These are phyloP conservation scores for Tyto alba DNA, from an alignment of 2,113 vertebrate species.

Conservation along the genomic window DNA sequence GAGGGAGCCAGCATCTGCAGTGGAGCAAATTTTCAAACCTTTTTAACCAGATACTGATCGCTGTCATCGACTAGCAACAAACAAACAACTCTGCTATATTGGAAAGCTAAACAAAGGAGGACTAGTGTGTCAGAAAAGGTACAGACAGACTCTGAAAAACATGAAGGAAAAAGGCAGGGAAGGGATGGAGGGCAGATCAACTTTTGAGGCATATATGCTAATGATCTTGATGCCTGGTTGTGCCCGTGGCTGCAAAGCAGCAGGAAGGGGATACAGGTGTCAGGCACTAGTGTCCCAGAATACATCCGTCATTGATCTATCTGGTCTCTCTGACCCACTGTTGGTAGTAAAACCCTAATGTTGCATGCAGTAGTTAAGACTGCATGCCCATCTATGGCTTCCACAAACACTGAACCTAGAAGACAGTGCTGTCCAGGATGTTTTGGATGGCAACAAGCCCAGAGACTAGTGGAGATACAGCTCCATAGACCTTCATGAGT, in stretches of 20 bases:
- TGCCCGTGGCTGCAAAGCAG: background rate
- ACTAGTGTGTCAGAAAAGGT: background rate
- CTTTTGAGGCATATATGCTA: background rate
- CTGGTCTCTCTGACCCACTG: background rate
- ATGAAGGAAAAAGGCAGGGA: background rate
- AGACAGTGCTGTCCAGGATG: background rate
- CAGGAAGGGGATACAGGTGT: background rate
- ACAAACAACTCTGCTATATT: fast-evolving
- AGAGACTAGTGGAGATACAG: background rate
- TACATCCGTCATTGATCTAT: too few relatives aligned
- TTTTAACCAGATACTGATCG: background rate
- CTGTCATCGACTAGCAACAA: background rate
- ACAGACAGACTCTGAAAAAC: background rate
- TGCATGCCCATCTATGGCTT: background rate
- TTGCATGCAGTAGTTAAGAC: background rate
- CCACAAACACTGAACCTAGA: background rate
- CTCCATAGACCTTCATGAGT: background rate
- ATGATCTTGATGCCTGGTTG: background rate
- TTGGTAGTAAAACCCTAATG: background rate
- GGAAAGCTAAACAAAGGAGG: background rate
- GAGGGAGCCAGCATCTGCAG: background rate
- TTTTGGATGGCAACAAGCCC: background rate
- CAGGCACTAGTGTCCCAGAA: background rate
- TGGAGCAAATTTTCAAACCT: background rate
- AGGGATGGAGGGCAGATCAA: fast-evolving